Evolutionary conservation across 2,113 vertebrate genomes (phyloP).

Genomic region (Hiodon alosoides): DNA sequence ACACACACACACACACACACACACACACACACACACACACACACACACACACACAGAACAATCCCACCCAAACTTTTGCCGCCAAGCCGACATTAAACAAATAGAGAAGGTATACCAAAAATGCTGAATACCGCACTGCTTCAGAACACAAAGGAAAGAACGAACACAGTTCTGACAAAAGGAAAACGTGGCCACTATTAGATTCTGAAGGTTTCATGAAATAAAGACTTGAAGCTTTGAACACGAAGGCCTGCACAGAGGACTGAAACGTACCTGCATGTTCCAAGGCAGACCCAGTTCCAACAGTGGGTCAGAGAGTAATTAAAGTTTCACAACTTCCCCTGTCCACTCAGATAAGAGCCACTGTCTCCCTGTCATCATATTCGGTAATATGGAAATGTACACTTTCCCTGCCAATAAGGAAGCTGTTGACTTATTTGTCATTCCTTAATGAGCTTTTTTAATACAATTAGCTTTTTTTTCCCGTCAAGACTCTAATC

Average conservation of each 20-base stretch:
- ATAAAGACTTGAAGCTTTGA: slow-evolving; percentile 30
- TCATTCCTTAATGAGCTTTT: not conserved
- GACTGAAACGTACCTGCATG: not conserved
- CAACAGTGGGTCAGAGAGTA: not conserved
- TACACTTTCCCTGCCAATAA: not conserved
- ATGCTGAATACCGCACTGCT: too few relatives aligned
- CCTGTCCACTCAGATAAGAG: slow-evolving; percentile 5
- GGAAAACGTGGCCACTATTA: not conserved
- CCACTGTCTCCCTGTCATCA: not conserved
- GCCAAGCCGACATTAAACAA: slow-evolving; percentile 51
- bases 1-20: not conserved
- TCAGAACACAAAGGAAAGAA: not conserved
- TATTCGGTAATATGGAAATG: not conserved
- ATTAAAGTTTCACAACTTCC: not conserved
- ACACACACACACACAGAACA: not conserved
- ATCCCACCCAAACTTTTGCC: slow-evolving; percentile 36
- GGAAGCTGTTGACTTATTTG: not conserved
- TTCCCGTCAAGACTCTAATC: too few relatives aligned
- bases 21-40: not conserved
- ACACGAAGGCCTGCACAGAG: not conserved
- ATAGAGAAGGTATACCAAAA: slow-evolving; percentile 33
- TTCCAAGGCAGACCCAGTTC: not conserved
- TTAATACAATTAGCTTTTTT: too few relatives aligned
- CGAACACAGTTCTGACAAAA: not conserved
- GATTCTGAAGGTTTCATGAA: not conserved